Evolutionary conservation across 2,113 vertebrate genomes (phyloP).

Genomic region (Cnemophilus loriae): DNA sequence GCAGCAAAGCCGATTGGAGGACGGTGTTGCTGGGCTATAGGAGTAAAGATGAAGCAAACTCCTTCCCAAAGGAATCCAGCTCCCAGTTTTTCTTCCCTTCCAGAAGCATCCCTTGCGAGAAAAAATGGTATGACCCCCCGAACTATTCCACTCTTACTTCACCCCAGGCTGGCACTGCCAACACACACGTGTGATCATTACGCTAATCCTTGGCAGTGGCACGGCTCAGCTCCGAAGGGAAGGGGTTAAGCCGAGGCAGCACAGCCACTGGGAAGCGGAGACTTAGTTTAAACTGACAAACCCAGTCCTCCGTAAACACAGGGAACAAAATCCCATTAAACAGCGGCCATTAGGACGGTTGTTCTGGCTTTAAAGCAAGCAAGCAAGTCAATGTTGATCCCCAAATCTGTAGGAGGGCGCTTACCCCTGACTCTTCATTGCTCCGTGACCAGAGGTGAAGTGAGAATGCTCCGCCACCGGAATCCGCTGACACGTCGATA

Average conservation of each 20-base stretch:
- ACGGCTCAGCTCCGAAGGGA: neutral
- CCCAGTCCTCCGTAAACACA: conserved; percentile 21
- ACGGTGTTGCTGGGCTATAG: conserved; percentile 60
- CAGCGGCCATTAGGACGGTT: neutral
- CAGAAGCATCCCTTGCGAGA: conserved; percentile 36
- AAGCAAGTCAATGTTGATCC: neutral
- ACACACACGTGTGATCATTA: neutral
- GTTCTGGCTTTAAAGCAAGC: neutral
- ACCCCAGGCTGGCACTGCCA: neutral
- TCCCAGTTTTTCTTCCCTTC: conserved; percentile 9
- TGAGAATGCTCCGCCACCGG: neutral
- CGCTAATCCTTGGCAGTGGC: neutral
- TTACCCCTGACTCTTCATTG: conserved; percentile 33
- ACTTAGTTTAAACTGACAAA: conserved; percentile 50
- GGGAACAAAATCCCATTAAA: neutral
- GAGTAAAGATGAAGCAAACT: conserved; percentile 49
- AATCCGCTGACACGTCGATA: neutral
- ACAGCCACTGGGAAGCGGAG: conserved; percentile 1
- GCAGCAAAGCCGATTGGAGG: conserved; percentile 56
- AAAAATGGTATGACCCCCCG: neutral
- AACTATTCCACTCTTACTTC: neutral
- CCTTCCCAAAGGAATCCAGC: conserved; percentile 47
- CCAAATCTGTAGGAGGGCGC: neutral
- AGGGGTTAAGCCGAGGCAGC: conserved; percentile 50
- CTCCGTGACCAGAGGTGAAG: neutral